Conservation (phyloP, 2,888 invertebrate genomes). For the Gari tellinella region DNA sequence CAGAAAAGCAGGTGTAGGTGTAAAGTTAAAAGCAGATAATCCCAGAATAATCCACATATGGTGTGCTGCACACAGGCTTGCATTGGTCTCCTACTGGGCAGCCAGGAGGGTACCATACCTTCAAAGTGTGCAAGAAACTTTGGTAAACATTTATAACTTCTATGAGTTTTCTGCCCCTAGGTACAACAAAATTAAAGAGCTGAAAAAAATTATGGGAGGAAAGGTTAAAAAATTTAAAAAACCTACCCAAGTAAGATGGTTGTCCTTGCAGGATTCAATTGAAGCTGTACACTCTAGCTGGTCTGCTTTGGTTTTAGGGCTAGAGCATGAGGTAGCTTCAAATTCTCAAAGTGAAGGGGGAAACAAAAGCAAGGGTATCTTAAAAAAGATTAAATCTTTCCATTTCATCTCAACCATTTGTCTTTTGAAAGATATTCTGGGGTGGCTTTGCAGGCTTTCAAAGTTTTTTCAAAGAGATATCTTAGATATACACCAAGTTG, state of each 20-base stretch:
- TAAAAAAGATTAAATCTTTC: slow-evolving; percentile 33
- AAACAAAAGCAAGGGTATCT: slow-evolving; percentile 27
- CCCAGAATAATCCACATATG: slow-evolving; percentile 33
- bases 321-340: slow-evolving; percentile 39
- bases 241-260: slow-evolving; percentile 42
- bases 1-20: slow-evolving; percentile 10
- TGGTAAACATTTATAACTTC: slow-evolving; percentile 26
- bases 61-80: slow-evolving; percentile 41
- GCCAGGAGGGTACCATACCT: slow-evolving; percentile 24
- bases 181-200: slow-evolving; percentile 27
- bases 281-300: slow-evolving; percentile 17
- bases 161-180: slow-evolving; percentile 29
- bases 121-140: slow-evolving; percentile 14
- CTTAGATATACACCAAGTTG: slow-evolving; percentile 24
- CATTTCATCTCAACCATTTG: slow-evolving; percentile 34
- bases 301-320: slow-evolving; percentile 25
- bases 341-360: slow-evolving; percentile 23
- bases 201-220: slow-evolving; percentile 17
- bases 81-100: slow-evolving; percentile 37
- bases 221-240: slow-evolving; percentile 20
- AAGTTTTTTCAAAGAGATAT: slow-evolving; percentile 25
- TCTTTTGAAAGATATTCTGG: slow-evolving; percentile 28
- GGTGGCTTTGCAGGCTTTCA: slow-evolving; percentile 14
- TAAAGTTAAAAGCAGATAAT: slow-evolving; percentile 16
- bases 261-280: slow-evolving; percentile 38